These are phyloP conservation scores for Carcharodon carcharias DNA, from an alignment of 2,797 vertebrate genomes.

Conservation along the genomic window DNA sequence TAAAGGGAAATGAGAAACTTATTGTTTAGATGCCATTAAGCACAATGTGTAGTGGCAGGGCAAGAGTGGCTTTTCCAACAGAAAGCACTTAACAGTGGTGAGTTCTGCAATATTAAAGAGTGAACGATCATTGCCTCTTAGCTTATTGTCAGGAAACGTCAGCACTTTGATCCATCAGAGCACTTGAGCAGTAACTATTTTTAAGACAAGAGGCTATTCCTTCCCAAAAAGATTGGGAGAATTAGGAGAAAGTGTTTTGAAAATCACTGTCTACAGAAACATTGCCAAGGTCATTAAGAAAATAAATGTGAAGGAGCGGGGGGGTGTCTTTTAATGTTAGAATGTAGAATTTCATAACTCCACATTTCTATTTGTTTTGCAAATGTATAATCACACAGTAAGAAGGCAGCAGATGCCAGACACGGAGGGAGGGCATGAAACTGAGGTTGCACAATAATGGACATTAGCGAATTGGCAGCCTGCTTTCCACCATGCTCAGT, in stretches of 20 bases:
- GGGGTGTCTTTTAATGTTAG: neutral
- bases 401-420: neutral
- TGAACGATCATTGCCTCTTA: neutral
- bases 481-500: no score
- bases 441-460: neutral
- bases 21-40: neutral
- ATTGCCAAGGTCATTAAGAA: neutral
- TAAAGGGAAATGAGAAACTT: neutral
- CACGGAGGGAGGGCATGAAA: neutral
- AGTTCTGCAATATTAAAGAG: constrained; percentile 17
- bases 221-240: neutral
- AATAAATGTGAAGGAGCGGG: neutral
- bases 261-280: neutral
- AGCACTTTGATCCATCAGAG: neutral
- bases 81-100: neutral
- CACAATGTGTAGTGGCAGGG: neutral
- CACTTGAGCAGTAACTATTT: neutral
- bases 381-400: neutral
- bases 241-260: neutral
- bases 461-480: no score
- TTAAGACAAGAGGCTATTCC: neutral
- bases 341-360: neutral
- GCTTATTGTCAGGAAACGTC: neutral
- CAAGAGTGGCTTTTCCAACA: neutral
- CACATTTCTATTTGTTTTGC: neutral